Conservation (phyloP, 2,113 vertebrate species). For the Corythaixoides concolor region DNA sequence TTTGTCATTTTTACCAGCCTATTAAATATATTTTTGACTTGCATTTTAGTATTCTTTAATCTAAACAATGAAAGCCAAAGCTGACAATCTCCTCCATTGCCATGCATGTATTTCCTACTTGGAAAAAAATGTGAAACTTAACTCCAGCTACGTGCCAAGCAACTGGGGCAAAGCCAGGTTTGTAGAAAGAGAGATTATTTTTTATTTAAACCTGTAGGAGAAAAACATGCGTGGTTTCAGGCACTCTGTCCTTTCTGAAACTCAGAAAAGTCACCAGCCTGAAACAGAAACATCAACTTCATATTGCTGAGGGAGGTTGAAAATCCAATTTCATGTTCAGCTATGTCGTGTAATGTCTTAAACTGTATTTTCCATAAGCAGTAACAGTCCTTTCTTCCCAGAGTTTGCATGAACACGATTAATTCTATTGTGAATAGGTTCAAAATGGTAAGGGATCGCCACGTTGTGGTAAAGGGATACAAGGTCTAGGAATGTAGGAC, state of each 20-base stretch:
- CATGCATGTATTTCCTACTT: neutral
- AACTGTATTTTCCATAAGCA: neutral
- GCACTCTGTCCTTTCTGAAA: neutral
- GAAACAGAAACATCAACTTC: neutral
- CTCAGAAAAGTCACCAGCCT: neutral
- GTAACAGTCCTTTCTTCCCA: neutral
- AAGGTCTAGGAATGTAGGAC: neutral
- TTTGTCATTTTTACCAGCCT: neutral
- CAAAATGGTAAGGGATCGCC: neutral
- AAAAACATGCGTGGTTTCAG: neutral
- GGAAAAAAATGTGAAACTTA: neutral
- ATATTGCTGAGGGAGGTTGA: neutral
- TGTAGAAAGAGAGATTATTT: neutral
- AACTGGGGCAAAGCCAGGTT: neutral
- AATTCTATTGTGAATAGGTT: neutral
- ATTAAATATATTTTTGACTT: neutral
- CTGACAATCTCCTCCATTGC: neutral
- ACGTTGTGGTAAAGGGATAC: neutral
- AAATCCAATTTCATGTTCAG: neutral
- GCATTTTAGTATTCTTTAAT: neutral
- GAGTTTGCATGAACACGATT: neutral
- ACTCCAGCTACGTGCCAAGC: neutral
- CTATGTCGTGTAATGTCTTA: neutral
- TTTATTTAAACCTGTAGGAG: neutral
- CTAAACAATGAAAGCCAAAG: neutral